Percentiles rank a stretch among this genome's conserved stretches.
Evolutionary conservation across 2,888 invertebrate genomes (phyloP).

Genomic region (Papilio demoleus): DNA sequence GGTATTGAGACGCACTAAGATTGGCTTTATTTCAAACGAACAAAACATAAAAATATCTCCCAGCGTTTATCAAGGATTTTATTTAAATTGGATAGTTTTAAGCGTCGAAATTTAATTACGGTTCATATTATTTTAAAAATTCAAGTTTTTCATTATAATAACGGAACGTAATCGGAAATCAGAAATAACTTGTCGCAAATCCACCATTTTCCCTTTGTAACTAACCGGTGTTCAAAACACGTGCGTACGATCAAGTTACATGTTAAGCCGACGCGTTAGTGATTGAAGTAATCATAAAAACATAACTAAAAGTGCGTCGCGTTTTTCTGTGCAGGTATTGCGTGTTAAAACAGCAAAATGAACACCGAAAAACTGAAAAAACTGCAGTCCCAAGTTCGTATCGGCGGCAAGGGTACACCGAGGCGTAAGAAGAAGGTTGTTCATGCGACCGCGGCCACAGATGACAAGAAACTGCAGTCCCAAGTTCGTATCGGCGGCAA

Average conservation of each 20-base stretch:
- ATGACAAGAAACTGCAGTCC: constrained; percentile 99
- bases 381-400: constrained; percentile 97
- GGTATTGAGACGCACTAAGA: too few species aligned
- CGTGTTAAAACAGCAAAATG: constrained; percentile 85
- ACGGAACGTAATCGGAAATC: constrained; percentile 62
- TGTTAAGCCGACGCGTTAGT: constrained; percentile 73
- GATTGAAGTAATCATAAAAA: constrained; percentile 63
- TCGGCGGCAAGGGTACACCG: constrained; percentile 99
- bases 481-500: constrained; percentile 99
- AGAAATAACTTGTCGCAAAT: constrained; percentile 79
- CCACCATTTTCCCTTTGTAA: constrained; percentile 87
- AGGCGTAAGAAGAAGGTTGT: constrained; percentile 99
- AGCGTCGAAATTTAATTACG: too few species aligned
- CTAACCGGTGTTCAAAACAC: constrained; percentile 86
- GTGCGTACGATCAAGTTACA: constrained; percentile 84
- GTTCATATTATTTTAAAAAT: too few species aligned
- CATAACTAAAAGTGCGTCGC: constrained; percentile 70
- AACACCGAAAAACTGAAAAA: constrained; percentile 98
- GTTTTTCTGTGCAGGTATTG: constrained; percentile 64
- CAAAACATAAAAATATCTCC: too few species aligned
- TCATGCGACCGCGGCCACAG: constrained; percentile 99
- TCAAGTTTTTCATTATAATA: constrained; percentile 64
- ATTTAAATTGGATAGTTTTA: too few species aligned
- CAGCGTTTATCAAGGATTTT: too few species aligned
- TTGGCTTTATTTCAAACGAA: too few species aligned